Conservation (phyloP, 1,140 invertebrate species). For the Amyelois transitella region DNA sequence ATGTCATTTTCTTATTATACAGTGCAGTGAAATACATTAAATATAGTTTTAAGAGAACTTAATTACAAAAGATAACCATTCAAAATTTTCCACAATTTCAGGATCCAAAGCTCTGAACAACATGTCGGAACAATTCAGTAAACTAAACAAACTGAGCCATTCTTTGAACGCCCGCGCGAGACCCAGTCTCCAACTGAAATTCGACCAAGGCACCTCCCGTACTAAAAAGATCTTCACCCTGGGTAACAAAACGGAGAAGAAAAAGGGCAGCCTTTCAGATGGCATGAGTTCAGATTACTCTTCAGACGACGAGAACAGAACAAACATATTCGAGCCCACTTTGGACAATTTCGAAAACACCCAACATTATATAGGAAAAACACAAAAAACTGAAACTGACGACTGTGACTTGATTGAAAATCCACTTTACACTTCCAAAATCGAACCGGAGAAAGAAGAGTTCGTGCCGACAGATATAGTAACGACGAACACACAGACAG, state of each 20-base stretch:
- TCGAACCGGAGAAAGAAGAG: conserved; percentile 50
- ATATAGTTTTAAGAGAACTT: too few species aligned
- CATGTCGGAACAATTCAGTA: conserved; percentile 89
- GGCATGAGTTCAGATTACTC: conserved; percentile 70
- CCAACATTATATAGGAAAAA: conserved; percentile 65
- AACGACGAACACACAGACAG: conserved; percentile 27
- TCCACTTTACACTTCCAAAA: conserved; percentile 68
- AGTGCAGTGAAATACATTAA: too few species aligned
- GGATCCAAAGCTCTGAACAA: conserved; percentile 87
- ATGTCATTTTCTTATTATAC: too few species aligned
- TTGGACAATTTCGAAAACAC: conserved; percentile 71
- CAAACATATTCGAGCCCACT: conserved; percentile 72
- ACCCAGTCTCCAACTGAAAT: conserved; percentile 57
- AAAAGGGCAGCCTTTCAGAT: conserved; percentile 66
- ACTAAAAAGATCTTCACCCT: conserved; percentile 73
- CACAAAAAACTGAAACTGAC: conserved; percentile 40
- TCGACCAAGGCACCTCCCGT: conserved; percentile 48
- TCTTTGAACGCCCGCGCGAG: conserved; percentile 76
- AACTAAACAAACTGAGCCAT: conserved; percentile 84
- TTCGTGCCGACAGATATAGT: conserved; percentile 63
- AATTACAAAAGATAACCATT: too few species aligned
- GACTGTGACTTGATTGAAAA: conserved; percentile 66
- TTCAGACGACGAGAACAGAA: conserved; percentile 68
- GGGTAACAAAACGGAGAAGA: conserved; percentile 60
- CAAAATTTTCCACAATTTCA: conserved; percentile 25